Conservation (phyloP, 2,797 vertebrate species). For the Propithecus deckenii region DNA sequence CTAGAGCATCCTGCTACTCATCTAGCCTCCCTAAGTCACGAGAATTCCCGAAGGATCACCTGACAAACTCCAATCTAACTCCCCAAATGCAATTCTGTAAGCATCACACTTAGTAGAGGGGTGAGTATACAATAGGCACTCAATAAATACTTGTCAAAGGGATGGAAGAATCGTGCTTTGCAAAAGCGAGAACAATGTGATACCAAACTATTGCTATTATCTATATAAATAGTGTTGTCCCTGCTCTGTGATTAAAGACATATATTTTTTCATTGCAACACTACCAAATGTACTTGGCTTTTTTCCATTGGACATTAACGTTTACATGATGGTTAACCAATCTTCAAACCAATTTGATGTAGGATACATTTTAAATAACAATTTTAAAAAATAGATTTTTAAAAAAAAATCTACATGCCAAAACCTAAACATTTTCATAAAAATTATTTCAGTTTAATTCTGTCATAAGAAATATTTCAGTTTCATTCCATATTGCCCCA, state of each 20-base stretch:
- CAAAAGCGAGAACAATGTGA: background rate
- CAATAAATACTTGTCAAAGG: background rate
- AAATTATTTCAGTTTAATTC: background rate
- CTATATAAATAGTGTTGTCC: background rate
- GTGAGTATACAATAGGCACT: background rate
- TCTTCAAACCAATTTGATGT: background rate
- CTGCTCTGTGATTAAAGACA: background rate
- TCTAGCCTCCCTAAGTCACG: background rate
- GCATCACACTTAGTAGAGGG: background rate
- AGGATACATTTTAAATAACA: background rate
- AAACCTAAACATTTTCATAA: constrained; percentile 52
- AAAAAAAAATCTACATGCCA: background rate
- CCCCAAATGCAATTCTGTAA: background rate
- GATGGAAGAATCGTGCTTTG: background rate
- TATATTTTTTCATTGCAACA: background rate
- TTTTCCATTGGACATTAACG: background rate
- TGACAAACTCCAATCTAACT: background rate
- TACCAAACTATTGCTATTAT: background rate
- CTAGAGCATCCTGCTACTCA: background rate
- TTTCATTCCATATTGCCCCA: constrained; percentile 9
- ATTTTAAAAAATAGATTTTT: background rate
- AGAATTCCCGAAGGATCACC: background rate
- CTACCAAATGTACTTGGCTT: background rate
- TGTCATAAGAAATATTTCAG: constrained; percentile 57
- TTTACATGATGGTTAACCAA: background rate